Evolutionary conservation across 2,888 invertebrate species (phyloP), one percentile per base, ranked within the genome.

Genomic region (Spilarctia lutea): DNA sequence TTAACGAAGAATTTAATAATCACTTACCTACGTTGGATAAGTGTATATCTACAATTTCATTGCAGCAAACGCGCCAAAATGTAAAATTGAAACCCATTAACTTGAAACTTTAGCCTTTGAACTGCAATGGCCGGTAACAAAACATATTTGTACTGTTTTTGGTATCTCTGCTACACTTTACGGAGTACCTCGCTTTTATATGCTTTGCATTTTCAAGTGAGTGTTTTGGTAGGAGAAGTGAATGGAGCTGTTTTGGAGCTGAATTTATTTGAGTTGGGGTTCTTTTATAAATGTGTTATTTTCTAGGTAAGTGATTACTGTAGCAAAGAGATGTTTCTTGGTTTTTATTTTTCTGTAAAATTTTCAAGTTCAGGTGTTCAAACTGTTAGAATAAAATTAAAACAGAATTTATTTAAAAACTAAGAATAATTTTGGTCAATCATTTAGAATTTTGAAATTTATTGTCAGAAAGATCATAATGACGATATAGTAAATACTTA

Each of bases 61-160:
- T 48, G 16, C 48, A 33, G 4, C n/a, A 65, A 33, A 42, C 27
- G 63, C 42, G 65, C 45, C 24, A 65, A 74, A 81, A 65, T 48
- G 39, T 60, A 52, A 80, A 77, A 78, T 75, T 71, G 27, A 27
- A 70, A 42, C 33, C 30, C 63, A 73, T 80, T 75, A 71, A 72
- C 73, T 65, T 56, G 75, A 48, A 82, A 76, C 24, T 81, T 39
- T 66, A 60, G 27, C 18, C 52, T 75, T 73, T 81, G 73, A 81
- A 74, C 75, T 69, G 24, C 35, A 73, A 42, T 39, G 33, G 65
- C 52, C 33, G 33, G 39, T 24, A 65, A 65, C 72, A 67, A 68
- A 68, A 45, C 60, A 73, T 68, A 73, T 68, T 73, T 68, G 45
- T 60, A 60, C n/a, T 56, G 67, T 33, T 72, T 72, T 68, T 45